Evolutionary conservation across 2,797 vertebrate species (phyloP), one percentile per base, ranked within the genome.

Genomic region (Cyprinella venusta): DNA sequence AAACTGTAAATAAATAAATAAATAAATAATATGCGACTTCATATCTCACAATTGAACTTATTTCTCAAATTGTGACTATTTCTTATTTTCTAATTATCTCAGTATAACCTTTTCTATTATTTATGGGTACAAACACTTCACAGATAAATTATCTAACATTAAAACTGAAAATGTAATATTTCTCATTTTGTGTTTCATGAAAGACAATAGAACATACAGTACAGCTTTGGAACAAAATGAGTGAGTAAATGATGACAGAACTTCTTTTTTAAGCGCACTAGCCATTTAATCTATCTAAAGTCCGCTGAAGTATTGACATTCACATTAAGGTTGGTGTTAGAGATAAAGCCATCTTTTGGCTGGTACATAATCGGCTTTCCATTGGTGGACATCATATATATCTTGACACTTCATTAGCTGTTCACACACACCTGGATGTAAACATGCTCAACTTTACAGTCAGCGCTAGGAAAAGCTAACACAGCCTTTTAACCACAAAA

Each of bases 321-420:
- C 75, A 78, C 82, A 82, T 88, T 89, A 85, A 81, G 59, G 84
- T 85, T 84, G 68, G 88, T 87, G 80, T 84, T 79, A 24, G 40
- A 75, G 86, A 87, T 80, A 86, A 88, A 85, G 33, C 81, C 50
- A 61, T 85, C 18, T 50, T 18, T 19, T 70, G 5, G 42, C 68
- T 15, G 82, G 75, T 76, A 86, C 68, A 80, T 76, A 80, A 87
- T 19, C 45, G 48, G 83, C 40, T 65, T 64, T 86, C 87, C 88
- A 87, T 87, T 54, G 42, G 45, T 86, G 69, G 68, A 78, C 82
- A 86, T 88, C 88, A 88, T 80, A 90, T 88, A 88, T 88, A 88
- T 83, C 85, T 79, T 82, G 89, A 89, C 91, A 89, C 79, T 85
- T 89, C 18, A 84, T 92, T 90, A 90, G 80, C 88, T 88, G 84